These are phyloP conservation scores for Esox masquinongy DNA, from an alignment of 2,797 vertebrate genomes.

Conservation along the genomic window DNA sequence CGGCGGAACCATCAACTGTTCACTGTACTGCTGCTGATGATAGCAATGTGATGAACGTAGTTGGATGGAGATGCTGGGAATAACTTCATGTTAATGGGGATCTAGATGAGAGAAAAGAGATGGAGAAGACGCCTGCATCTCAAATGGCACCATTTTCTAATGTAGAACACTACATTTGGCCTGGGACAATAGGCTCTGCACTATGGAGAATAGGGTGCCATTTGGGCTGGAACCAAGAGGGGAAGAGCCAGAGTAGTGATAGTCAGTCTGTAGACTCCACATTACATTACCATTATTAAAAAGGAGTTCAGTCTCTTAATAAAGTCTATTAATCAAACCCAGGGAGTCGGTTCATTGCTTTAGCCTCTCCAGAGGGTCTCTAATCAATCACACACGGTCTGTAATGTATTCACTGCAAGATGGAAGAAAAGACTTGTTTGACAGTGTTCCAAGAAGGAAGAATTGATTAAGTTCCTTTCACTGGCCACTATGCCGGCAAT, in stretches of 20 bases:
- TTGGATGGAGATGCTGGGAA: conserved; percentile 55
- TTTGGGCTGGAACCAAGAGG: conserved; percentile 50
- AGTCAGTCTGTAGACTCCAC: conserved; percentile 60
- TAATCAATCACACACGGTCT: conserved; percentile 77
- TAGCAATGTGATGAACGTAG: conserved; percentile 63
- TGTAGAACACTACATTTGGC: not conserved
- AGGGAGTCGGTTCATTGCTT: conserved; percentile 75
- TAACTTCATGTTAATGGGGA: conserved; percentile 58
- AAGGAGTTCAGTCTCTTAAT: conserved; percentile 80
- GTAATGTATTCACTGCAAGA: conserved; percentile 79
- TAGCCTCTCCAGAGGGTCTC: conserved; percentile 71
- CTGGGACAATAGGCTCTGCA: not conserved
- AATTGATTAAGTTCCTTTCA: conserved; percentile 79
- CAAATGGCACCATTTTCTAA: not conserved
- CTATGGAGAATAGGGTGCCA: conserved; percentile 39
- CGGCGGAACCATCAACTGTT: conserved; percentile 44
- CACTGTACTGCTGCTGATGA: conserved; percentile 44
- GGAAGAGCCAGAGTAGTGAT: conserved; percentile 56
- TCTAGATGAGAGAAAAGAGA: conserved; percentile 55
- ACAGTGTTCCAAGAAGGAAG: conserved; percentile 80
- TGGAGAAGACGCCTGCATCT: not conserved
- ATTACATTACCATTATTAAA: conserved; percentile 82
- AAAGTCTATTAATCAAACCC: conserved; percentile 84
- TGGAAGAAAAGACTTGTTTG: conserved; percentile 79
- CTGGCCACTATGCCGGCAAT: conserved; percentile 47